Conservation (phyloP, 2,113 vertebrate species). For the Recurvirostra avosetta region DNA sequence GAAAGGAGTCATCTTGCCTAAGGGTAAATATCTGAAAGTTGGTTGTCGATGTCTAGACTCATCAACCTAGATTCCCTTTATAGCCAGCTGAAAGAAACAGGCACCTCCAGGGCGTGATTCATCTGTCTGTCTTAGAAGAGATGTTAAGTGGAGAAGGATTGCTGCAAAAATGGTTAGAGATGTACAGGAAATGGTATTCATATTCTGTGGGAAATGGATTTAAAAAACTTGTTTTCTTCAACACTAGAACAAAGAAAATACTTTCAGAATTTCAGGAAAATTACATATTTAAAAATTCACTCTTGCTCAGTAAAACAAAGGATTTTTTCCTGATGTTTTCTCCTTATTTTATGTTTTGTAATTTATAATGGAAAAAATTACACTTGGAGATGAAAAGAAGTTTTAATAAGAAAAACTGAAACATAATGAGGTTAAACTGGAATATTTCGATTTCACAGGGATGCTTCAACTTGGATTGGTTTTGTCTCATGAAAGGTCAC, state of each 20-base stretch:
- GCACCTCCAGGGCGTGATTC: constrained; percentile 64
- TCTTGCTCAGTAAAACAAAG: background rate
- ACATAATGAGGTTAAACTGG: background rate
- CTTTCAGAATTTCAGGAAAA: background rate
- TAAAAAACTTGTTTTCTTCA: background rate
- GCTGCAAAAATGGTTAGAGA: background rate
- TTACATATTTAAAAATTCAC: background rate
- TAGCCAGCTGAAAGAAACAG: constrained; percentile 55
- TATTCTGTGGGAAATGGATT: background rate
- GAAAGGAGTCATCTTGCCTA: constrained; percentile 32
- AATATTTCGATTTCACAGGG: background rate
- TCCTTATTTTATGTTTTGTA: background rate
- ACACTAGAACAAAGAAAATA: background rate
- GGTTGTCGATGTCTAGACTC: constrained; percentile 61
- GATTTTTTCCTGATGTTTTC: background rate
- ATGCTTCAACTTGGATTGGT: background rate
- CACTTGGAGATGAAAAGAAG: background rate
- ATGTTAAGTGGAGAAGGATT: constrained; percentile 14
- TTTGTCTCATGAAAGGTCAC: background rate
- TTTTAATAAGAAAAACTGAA: background rate
- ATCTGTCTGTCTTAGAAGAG: constrained; percentile 48
- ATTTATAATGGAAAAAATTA: background rate
- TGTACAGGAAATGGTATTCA: background rate
- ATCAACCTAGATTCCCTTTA: constrained; percentile 67
- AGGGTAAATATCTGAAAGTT: constrained; percentile 43